These are phyloP conservation scores for Gymnobelideus leadbeateri DNA, from an alignment of 2,113 vertebrate genomes.

Conservation along the genomic window DNA sequence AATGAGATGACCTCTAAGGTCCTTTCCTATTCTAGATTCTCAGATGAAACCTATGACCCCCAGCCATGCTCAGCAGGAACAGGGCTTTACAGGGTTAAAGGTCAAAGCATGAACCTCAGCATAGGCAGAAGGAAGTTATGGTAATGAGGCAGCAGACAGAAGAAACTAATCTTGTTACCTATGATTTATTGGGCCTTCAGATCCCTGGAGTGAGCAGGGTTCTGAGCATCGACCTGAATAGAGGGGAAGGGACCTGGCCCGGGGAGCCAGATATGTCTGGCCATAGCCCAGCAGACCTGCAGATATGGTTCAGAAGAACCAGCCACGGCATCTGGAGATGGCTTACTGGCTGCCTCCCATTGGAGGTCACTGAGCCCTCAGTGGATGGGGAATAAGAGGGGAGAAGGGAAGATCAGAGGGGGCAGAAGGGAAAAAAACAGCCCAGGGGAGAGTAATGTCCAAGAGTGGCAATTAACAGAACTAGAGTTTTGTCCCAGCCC, in stretches of 20 bases:
- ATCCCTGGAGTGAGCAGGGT: background rate
- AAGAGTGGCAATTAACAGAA: background rate
- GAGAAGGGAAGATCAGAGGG: background rate
- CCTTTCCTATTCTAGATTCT: background rate
- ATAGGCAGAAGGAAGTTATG: background rate
- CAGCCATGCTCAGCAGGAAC: background rate
- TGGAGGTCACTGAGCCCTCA: background rate
- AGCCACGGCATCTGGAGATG: background rate
- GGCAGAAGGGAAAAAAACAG: background rate
- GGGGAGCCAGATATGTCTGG: background rate
- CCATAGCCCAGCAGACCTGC: background rate
- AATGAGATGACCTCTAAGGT: background rate
- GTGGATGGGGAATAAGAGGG: background rate
- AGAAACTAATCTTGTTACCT: constrained; percentile 2
- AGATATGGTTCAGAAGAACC: background rate
- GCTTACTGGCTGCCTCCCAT: background rate
- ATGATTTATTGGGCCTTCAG: constrained; percentile 5
- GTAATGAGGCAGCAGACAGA: background rate
- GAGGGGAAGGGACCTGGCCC: background rate
- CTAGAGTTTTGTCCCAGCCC: background rate
- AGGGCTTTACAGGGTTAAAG: no score
- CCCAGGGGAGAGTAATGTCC: background rate
- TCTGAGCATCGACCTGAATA: constrained; percentile 1
- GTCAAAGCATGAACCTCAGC: background rate
- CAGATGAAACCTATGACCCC: background rate